Base-by-base conservation (phyloP, 2,113 vertebrate genomes). In the Castor canadensis region DNA sequence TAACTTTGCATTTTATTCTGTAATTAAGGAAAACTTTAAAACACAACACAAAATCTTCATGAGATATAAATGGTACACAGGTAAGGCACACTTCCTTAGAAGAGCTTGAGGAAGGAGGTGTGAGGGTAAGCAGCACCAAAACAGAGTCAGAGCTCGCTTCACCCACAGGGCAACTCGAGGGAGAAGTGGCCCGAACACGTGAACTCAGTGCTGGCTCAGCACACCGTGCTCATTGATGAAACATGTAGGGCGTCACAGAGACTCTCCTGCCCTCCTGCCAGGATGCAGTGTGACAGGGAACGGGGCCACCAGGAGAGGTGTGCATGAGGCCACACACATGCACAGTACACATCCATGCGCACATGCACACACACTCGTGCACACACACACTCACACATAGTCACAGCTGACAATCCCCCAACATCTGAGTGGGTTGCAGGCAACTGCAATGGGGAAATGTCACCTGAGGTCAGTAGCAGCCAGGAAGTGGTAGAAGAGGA, bases 231-330 rank as follows among this genome's bases (percentile, higher is more conserved):
- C 7, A 49, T 12, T 30, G 6, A 30, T 73, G 71, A 43, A 72
- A n/a, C n/a, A 24, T 28, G 11, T 56, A 35, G 20, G 35, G 6
- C 69, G 35, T 76, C 30, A 19, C 58, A 54, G 11, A 43, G 49
- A 10, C 32, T 15, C 52, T 24, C 77, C 9, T 40, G 52, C 12
- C 52, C 52, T 12, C 8, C 15, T n/a, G 2, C 38, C 4, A 24
- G 6, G 4, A 32, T n/a, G n/a, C 8, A 71, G 45, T 2, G 0
- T 5, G 30, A 7, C 3, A 0, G 9, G 45, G 30, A 22, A 10
- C 0, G 11, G 47, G n/a, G 16, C n/a, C 35, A 28, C 9, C 0
- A 9, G n/a, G 64, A 38, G 17, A 75, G 43, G 72, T 47, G 28
- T 47, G 72, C 26, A 32, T 52, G 52, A 52, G 52, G 52, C 9